Evolutionary conservation across 2,888 invertebrate genomes (phyloP).

Genomic region (Eilema sororculum): DNA sequence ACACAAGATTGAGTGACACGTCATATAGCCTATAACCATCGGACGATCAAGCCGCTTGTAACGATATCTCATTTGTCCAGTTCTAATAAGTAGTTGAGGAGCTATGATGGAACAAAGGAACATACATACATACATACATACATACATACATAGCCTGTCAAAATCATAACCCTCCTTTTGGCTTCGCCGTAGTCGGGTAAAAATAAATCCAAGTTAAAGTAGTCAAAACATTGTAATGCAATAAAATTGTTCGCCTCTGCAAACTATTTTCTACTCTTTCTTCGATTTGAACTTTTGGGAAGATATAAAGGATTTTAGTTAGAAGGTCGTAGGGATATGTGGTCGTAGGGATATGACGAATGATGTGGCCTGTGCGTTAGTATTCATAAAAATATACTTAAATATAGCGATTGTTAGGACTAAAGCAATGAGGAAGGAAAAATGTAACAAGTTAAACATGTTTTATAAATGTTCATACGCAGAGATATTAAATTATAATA

Average conservation of each 20-base stretch:
- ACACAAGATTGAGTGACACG: no score
- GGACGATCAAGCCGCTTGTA: no score
- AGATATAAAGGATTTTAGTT: neutral
- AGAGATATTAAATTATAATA: neutral
- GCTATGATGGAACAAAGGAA: no score
- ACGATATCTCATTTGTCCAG: no score
- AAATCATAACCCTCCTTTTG: no score
- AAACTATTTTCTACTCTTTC: neutral
- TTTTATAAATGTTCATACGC: neutral
- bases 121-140: no score
- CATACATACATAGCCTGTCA: no score
- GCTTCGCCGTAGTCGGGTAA: no score
- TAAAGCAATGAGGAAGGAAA: neutral
- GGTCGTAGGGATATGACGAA: no score
- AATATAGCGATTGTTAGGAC: neutral
- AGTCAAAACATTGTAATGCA: neutral
- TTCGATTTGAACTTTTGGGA: neutral
- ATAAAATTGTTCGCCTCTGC: neutral
- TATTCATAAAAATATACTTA: neutral
- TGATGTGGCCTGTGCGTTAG: neutral
- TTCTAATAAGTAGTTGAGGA: no score
- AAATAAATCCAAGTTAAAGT: neutral
- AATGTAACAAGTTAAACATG: neutral
- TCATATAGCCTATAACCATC: no score
- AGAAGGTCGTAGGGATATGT: neutral